Conservation (phyloP, 2,888 invertebrate species). For the Scotopteryx bipunctaria region DNA sequence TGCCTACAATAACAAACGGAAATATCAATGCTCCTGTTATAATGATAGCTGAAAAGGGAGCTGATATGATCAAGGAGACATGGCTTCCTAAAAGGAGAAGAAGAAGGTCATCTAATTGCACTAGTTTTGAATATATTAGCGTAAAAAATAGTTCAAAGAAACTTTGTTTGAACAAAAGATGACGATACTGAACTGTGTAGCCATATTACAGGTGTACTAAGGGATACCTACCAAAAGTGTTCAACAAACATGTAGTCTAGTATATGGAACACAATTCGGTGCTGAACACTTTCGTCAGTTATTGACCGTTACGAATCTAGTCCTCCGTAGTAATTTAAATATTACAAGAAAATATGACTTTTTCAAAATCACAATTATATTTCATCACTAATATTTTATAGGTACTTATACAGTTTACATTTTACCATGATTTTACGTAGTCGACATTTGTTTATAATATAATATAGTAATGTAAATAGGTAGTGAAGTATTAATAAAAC, state of each 20-base stretch:
- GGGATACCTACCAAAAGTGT: constrained; percentile 33
- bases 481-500: constrained; percentile 3
- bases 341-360: background rate
- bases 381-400: too few species aligned
- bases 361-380: too few species aligned
- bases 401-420: too few species aligned
- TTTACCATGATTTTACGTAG: background rate
- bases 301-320: constrained; percentile 35
- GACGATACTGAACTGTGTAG: constrained; percentile 41
- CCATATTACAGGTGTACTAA: constrained; percentile 18
- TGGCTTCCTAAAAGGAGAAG: constrained; percentile 80
- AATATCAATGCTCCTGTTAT: constrained; percentile 94
- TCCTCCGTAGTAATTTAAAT: constrained; percentile 24
- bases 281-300: constrained; percentile 18
- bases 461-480: background rate
- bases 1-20: constrained; percentile 94
- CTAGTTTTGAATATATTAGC: constrained; percentile 46
- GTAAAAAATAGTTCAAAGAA: constrained; percentile 42
- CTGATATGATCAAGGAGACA: constrained; percentile 90
- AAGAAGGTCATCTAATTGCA: constrained; percentile 55
- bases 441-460: background rate
- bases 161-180: constrained; percentile 59
- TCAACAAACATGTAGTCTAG: constrained; percentile 14
- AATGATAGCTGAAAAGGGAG: constrained; percentile 94
- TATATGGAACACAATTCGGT: constrained; percentile 14